Base-by-base conservation (phyloP, 2,888 invertebrate species). In the Xanthia togata region DNA sequence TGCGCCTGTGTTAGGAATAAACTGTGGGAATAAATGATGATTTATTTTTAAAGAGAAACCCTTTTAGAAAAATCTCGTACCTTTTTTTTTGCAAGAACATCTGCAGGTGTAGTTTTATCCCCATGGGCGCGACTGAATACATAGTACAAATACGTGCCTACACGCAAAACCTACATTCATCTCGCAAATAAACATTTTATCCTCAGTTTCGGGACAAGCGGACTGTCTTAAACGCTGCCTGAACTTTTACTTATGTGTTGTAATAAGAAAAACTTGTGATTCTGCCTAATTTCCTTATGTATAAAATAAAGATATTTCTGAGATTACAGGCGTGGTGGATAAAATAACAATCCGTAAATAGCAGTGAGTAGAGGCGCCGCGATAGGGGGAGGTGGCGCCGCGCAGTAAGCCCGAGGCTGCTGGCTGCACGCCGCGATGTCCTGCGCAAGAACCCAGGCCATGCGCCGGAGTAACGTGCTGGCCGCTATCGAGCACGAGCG, bases 391-490 rank as follows among this genome's bases (percentile, higher is more conserved):
- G 91, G 86, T 0, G 94, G 84, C 0, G 96, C 94, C 0, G 94
- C 82, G 89, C 96, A 96, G 84, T 93, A 91, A 0, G 94, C 92
- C 0, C 91, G 87, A 0, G 94, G 93, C 44, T 94, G 95, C n/a
- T 92, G 92, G 62, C 89, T 90, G 89, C 96, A 96, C 0, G 94
- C 93, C 0, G 95, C 96, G 4, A 96, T 94, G 79, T 96, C 96
- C 73, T 96, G 96, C 0, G 96, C 95, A 14, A 96, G 91, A 20
- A 96, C 94, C 93, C 95, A 95, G 2, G 96, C 95, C 93, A 96
- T 95, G 41, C 94, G 93, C 76, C 93, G 91, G 35, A 96, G 93
- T 81, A 96, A 87, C 0, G 88, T 90, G 73, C 93, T 91, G 0
- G 95, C 96, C 0, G 90, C 70, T 44, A 78, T 84, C 0, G 96